These are phyloP conservation scores for Megaceryle maxima DNA, from an alignment of 2,113 vertebrate genomes.

Conservation along the genomic window DNA sequence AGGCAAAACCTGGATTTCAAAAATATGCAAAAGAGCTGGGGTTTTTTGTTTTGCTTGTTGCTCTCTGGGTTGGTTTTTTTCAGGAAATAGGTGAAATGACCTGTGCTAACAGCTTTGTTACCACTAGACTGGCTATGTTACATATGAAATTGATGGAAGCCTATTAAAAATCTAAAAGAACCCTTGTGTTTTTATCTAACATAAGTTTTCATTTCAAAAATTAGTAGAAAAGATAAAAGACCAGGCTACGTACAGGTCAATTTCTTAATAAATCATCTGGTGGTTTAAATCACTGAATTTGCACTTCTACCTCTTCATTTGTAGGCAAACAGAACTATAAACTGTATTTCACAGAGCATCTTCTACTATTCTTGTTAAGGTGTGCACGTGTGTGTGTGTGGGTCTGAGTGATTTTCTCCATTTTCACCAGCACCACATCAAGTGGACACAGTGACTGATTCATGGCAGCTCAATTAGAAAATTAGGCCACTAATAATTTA, in stretches of 20 bases:
- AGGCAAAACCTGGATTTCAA: not conserved
- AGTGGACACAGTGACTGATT: not conserved
- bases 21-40: not conserved
- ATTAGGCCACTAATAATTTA: not conserved
- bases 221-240: not conserved
- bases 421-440: not conserved
- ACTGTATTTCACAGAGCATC: not conserved
- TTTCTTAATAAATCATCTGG: not conserved
- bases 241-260: not conserved
- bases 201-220: not conserved
- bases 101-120: not conserved
- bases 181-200: not conserved
- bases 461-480: not conserved
- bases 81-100: fast-evolving
- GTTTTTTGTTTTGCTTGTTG: not conserved
- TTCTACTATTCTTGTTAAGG: not conserved
- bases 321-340: not conserved
- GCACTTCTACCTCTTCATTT: not conserved
- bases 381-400: fast-evolving
- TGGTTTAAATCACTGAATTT: not conserved
- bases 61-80: not conserved
- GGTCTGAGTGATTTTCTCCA: not conserved
- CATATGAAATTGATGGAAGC: not conserved
- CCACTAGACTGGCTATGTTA: not conserved
- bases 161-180: not conserved